Conservation (phyloP, 2,113 vertebrate genomes). For the Forbesichthys agassizii region DNA sequence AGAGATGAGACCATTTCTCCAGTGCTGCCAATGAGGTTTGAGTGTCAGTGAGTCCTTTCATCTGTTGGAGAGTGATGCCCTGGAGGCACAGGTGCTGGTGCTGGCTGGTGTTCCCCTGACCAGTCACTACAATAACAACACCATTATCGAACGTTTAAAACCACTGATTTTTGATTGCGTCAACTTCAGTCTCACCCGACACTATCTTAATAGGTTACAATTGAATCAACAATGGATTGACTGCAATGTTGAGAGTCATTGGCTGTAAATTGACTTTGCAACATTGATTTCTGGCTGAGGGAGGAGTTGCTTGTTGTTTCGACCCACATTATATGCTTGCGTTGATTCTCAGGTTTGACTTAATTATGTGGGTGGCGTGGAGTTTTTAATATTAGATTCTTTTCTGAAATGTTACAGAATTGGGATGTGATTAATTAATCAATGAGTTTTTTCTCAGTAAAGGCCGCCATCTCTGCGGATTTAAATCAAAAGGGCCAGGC, state of each 20-base stretch:
- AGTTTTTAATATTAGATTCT: slow-evolving; percentile 39
- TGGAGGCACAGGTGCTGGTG: slow-evolving; percentile 7
- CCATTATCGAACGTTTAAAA: slow-evolving; percentile 41
- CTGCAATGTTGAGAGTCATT: slow-evolving; percentile 43
- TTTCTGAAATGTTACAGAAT: slow-evolving; percentile 46
- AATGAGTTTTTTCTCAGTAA: slow-evolving; percentile 26
- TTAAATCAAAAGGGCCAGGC: slow-evolving; percentile 16
- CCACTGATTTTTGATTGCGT: slow-evolving; percentile 48
- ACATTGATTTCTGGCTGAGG: slow-evolving; percentile 61
- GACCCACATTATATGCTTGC: slow-evolving; percentile 50
- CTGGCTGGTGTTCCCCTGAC: background rate
- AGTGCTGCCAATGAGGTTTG: slow-evolving; percentile 55
- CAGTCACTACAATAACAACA: background rate
- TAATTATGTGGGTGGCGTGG: slow-evolving; percentile 49
- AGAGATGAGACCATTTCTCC: slow-evolving; percentile 51
- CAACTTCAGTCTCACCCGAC: slow-evolving; percentile 47
- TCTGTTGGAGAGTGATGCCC: slow-evolving; percentile 50
- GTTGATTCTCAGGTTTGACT: slow-evolving; percentile 45
- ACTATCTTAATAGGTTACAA: slow-evolving; percentile 43
- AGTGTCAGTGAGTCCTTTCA: slow-evolving; percentile 51
- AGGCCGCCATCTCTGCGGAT: background rate
- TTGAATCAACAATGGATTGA: slow-evolving; percentile 57
- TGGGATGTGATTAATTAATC: slow-evolving; percentile 58
- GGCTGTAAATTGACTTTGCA: slow-evolving; percentile 61
- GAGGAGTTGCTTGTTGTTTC: slow-evolving; percentile 35